Evolutionary conservation across 2,888 invertebrate species (phyloP), one percentile per base, ranked within the genome.

Genomic region (Trissoscelio sp.): DNA sequence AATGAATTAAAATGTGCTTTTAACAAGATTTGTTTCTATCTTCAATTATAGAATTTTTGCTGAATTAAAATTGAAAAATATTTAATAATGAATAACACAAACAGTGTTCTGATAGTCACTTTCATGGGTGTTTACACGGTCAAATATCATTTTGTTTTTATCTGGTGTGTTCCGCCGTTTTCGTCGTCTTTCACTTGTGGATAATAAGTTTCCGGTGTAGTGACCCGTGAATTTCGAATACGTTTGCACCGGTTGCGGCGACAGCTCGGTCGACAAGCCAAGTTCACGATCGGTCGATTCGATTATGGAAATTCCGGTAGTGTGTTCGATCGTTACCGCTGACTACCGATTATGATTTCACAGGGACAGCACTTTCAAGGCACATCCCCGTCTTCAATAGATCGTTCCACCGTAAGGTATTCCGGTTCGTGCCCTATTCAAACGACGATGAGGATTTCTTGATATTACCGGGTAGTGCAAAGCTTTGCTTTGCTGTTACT

Each of bases 191-290:
- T 82, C 79, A 69, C 73, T 80, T 66, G 82, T 57, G 79, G 77
- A 87, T 88, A 87, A 88, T 87, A 88, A 88, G 88, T 88, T 89
- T 87, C 85, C 87, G 86, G 85, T 79, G 81, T 87, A 84, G 86
- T 86, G 88, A 89, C 85, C 87, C 88, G 89, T 88, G 88, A 89
- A 89, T 88, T 88, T 88, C 86, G 88, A 87, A 87, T 88, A 86
- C 88, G 87, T 85, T 85, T 86, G 87, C 88, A 88, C 87, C 88
- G 87, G 88, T 87, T 87, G 87, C 86, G 88, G 89, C 88, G 89
- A 89, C 89, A 89, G 89, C 89, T 89, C 85, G 89, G 89, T 84
- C 88, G 89, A 89, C 89, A 89, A 88, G 89, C 85, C 85, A 85
- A 85, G 86, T 85, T 86, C 83, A 85, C 87, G 87, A 85, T 88